phyloP scores from a whole-genome alignment of 2,113 vertebrate species.

The Myotis davidii region DNA sequence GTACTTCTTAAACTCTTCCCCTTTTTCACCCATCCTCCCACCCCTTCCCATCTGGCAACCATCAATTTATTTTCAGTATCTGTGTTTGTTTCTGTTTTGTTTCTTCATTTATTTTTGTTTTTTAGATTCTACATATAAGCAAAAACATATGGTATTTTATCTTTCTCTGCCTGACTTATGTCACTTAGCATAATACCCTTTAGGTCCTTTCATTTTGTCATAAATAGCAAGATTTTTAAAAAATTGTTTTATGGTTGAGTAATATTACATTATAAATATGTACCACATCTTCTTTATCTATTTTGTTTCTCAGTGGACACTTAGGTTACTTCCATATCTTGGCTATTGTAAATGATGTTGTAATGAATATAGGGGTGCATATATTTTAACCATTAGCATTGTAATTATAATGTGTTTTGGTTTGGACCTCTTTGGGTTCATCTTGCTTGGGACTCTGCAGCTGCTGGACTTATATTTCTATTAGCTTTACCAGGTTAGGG shows the following conservation, averaged over 20 bases:
- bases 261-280: background rate
- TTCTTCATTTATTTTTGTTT: background rate
- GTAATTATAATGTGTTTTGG: background rate
- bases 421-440: background rate
- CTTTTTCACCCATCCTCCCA: background rate
- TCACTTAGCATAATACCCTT: background rate
- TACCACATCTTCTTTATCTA: background rate
- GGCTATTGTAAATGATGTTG: background rate
- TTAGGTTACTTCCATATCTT: background rate
- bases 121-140: background rate
- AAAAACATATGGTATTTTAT: background rate
- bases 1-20: background rate
- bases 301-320: background rate
- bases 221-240: background rate
- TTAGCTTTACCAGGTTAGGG: background rate
- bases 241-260: background rate
- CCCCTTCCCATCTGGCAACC: background rate
- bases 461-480: background rate
- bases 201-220: background rate
- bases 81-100: background rate
- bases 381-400: background rate
- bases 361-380: background rate
- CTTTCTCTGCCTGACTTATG: background rate
- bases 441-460: background rate
- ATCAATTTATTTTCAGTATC: background rate